Evolutionary conservation across 2,888 invertebrate species (phyloP).

Genomic region (Scaeva pyrastri): DNA sequence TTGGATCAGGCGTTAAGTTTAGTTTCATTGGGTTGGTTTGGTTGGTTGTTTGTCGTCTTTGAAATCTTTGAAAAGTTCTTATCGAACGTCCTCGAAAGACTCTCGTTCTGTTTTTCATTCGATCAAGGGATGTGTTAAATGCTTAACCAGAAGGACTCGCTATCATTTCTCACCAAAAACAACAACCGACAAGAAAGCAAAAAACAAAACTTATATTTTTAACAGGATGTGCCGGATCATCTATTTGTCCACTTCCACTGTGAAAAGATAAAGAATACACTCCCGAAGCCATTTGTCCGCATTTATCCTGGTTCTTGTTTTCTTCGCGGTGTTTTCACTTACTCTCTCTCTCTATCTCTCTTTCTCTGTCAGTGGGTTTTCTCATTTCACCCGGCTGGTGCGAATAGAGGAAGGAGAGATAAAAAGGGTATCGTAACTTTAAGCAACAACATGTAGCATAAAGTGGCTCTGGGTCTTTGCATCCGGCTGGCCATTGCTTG

Average conservation of each 20-base stretch:
- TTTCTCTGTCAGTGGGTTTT: background rate
- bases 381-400: background rate
- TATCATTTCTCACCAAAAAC: slow-evolving; percentile 8
- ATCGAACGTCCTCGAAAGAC: background rate
- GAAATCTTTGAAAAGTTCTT: slow-evolving; percentile 10
- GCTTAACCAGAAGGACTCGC: slow-evolving; percentile 41
- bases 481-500: slow-evolving; percentile 17
- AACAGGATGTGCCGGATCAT: slow-evolving; percentile 63
- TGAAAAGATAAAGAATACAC: slow-evolving; percentile 55
- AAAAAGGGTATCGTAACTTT: slow-evolving; percentile 42
- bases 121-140: slow-evolving; percentile 34
- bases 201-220: slow-evolving; percentile 23
- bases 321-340: slow-evolving; percentile 5
- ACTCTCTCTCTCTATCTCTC: background rate
- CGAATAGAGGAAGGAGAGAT: background rate
- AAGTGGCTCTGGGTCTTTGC: slow-evolving; percentile 15
- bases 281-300: slow-evolving; percentile 49
- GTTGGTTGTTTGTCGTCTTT: slow-evolving; percentile 11
- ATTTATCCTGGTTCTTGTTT: slow-evolving; percentile 26
- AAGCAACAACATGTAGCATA: slow-evolving; percentile 44
- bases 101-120: background rate
- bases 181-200: no score
- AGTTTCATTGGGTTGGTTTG: slow-evolving; percentile 7
- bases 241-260: slow-evolving; percentile 62
- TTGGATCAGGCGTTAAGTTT: background rate